Evolutionary conservation across 2,113 vertebrate species (phyloP), one percentile per base, ranked within the genome.

Genomic region (Formicarius rufipectus): DNA sequence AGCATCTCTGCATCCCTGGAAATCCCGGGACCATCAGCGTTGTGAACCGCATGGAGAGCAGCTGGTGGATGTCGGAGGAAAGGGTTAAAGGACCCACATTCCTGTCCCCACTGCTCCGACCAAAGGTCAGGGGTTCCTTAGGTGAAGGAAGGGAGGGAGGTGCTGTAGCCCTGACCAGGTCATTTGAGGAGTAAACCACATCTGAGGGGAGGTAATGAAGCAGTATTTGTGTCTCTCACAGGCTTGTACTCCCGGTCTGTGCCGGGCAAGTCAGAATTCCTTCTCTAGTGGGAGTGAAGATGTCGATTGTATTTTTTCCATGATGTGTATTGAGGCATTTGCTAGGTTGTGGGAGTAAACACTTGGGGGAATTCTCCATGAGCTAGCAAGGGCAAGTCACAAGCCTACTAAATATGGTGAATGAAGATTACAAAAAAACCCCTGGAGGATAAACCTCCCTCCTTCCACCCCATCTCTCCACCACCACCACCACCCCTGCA

Each of bases 301-400:
- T 97, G 93, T 96, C 89, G 75, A 94, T 92, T 97, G 97, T 97
- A 69, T 97, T 97, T 97, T 97, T 97, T 97, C 97, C 97, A 53
- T 95, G 96, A 96, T 95, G 97, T 97, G 97, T 96, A 89, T 97
- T 96, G 97, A 97, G 97, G 96, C 97, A 97, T 98, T 98, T 96
- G 96, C 91, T 87, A 23, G 76, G 87, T 74, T 93, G 97, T 95
- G 97, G 97, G 97, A 97, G 97, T 96, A 93, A 97, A 84, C 94
- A 95, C 96, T 92, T 95, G 84, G 96, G 95, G 96, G 89, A 97
- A 97, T 98, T 98, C 97, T 97, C 96, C 97, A 63, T 94, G 82
- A 96, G 92, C 87, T 91, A 96, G 93, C 94, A 82, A 97, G 96
- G 97, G 92, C 94, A 97, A 95, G 94, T 92, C 93, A 90, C 62